These are phyloP conservation scores for Pollachius pollachius DNA, from an alignment of 2,113 vertebrate species.

Conservation along the genomic window DNA sequence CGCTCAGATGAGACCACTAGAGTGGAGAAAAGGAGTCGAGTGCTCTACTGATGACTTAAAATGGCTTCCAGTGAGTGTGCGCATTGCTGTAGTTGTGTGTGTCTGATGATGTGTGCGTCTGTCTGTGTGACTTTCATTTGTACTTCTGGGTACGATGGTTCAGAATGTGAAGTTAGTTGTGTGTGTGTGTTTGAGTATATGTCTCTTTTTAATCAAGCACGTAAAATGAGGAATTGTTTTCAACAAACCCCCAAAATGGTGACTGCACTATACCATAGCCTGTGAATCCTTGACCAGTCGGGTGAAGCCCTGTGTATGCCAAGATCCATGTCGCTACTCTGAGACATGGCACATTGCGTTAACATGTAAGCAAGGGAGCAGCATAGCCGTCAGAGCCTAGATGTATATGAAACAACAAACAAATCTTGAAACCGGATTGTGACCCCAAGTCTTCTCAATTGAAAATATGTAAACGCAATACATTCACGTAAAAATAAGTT, in stretches of 20 bases:
- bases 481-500: too few species aligned
- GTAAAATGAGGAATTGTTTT: not conserved
- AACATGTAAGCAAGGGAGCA: too few species aligned
- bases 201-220: not conserved
- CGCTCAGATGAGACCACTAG: slow-evolving; percentile 67
- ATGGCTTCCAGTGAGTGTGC: slow-evolving; percentile 21
- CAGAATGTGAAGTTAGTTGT: too few species aligned
- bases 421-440: too few species aligned
- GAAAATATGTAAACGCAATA: too few species aligned
- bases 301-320: too few species aligned
- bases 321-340: too few species aligned
- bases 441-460: too few species aligned
- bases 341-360: too few species aligned
- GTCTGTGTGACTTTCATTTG: slow-evolving; percentile 11
- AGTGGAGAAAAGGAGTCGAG: slow-evolving; percentile 22
- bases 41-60: not conserved
- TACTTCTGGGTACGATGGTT: too few species aligned
- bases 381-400: too few species aligned
- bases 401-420: too few species aligned
- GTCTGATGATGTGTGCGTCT: not conserved
- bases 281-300: not conserved
- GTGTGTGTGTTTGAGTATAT: slow-evolving; percentile 8
- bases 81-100: not conserved
- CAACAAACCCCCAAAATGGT: not conserved
- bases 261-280: not conserved